Evolutionary conservation across 1,140 invertebrate genomes (phyloP), one percentile per base, ranked within the genome.

Genomic region (Plutomurus gul): DNA sequence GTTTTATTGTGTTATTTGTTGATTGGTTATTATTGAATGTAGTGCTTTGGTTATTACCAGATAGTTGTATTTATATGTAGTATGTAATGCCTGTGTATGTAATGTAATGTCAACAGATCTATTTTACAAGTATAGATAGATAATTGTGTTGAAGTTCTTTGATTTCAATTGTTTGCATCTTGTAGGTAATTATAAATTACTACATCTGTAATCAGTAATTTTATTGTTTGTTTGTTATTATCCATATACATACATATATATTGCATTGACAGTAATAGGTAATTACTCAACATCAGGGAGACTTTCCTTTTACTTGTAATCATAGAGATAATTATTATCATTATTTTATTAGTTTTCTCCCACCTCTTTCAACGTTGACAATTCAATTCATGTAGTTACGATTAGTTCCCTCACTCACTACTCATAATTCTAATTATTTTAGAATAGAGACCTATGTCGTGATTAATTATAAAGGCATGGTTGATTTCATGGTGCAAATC

Each of bases 321-420:
- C 39, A 43, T 43, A 43, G 39, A 43, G 39, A n/a, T 65, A 65
- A 65, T 65, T 65, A 65, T 65, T 65, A 65, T 65, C 56, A 65
- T 65, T 43, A 13, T 13, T 43, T 2, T 43, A 43, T 43, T 43
- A 43, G 39, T 43, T 43, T 65, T 65, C 16, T 65, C 56, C 25
- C 56, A 65, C 56, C 56, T 65, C 56, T 30, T 65, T 65, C n/a
- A 33, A 33, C 30, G 27, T 43, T 43, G 39, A 43, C 39, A 43
- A 43, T 2, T 43, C 7, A 43, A 13, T 43, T n/a, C n/a, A n/a
- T n/a, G n/a, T n/a, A n/a, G n/a, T n/a, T n/a, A n/a, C n/a, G n/a
- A n/a, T n/a, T n/a, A n/a, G n/a, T n/a, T n/a, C n/a, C n/a, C n/a
- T n/a, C n/a, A n/a, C n/a, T n/a, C n/a, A n/a, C n/a, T n/a, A n/a